phyloP scores from a whole-genome alignment of 1,140 invertebrate genomes.

The Scaptomyza montana region DNA sequence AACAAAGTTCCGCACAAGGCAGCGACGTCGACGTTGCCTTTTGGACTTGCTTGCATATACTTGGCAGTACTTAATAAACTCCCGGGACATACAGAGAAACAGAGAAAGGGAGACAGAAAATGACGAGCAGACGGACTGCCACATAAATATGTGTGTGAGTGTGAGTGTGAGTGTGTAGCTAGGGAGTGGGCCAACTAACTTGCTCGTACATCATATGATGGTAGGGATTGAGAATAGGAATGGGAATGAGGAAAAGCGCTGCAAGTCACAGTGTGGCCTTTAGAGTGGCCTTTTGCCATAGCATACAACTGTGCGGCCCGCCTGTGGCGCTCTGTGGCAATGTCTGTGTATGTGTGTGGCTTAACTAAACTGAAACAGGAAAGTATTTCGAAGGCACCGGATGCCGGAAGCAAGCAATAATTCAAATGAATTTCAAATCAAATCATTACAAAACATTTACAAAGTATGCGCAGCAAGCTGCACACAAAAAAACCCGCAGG shows the following conservation, averaged over 20 bases:
- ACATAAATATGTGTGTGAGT: background rate
- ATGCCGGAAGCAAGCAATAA: slow-evolving; percentile 83
- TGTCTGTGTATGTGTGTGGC: slow-evolving; percentile 8
- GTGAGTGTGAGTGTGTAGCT: slow-evolving; percentile 14
- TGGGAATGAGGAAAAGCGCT: background rate
- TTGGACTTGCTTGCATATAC: slow-evolving; percentile 48
- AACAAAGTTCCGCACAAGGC: slow-evolving; percentile 79
- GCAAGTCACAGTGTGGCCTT: slow-evolving; percentile 41
- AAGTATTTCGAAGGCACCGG: slow-evolving; percentile 81
- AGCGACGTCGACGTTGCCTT: slow-evolving; percentile 31
- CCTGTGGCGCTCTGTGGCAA: slow-evolving; percentile 39
- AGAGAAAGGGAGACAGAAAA: slow-evolving; percentile 19
- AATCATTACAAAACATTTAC: slow-evolving; percentile 83
- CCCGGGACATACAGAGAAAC: slow-evolving; percentile 41
- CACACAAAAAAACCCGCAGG: slow-evolving; percentile 60
- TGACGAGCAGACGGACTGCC: slow-evolving; percentile 36
- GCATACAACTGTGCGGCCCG: slow-evolving; percentile 65
- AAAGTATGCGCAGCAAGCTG: slow-evolving; percentile 79
- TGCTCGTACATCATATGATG: slow-evolving; percentile 65
- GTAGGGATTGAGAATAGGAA: background rate
- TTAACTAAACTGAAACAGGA: slow-evolving; percentile 71
- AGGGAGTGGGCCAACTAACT: slow-evolving; percentile 43
- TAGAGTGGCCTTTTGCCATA: slow-evolving; percentile 43
- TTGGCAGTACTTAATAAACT: slow-evolving; percentile 80
- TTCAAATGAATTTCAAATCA: slow-evolving; percentile 84